phyloP scores from a whole-genome alignment of 1,140 invertebrate genomes.

The Phortica variegata region DNA sequence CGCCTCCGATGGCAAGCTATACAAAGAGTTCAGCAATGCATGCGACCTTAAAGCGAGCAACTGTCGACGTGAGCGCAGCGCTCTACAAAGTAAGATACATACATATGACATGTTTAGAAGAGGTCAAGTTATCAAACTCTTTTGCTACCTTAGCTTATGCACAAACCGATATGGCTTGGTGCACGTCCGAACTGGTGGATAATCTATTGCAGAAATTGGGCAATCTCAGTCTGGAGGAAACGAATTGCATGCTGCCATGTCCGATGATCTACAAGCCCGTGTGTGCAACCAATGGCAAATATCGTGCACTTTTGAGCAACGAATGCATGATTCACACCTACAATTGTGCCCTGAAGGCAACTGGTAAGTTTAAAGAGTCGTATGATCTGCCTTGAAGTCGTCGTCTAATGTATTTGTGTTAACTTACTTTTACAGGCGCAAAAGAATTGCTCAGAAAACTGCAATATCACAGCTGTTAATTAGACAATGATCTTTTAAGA shows the following conservation, averaged over 20 bases:
- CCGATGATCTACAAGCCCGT: conserved; percentile 48
- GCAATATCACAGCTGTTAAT: no score
- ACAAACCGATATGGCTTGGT: conserved; percentile 41
- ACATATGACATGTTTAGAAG: no score
- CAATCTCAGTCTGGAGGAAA: conserved; percentile 26
- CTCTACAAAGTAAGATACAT: conserved; percentile 21
- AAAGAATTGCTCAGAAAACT: no score
- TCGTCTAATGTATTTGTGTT: no score
- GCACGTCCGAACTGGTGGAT: conserved; percentile 36
- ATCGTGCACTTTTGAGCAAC: conserved; percentile 35
- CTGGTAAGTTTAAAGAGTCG: no score
- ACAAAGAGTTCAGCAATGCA: conserved; percentile 38
- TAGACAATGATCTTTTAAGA: no score
- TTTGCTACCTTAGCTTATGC: conserved; percentile 21
- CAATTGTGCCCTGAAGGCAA: conserved; percentile 35
- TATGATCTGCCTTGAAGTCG: no score
- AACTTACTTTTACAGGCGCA: no score
- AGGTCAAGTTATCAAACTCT: neutral
- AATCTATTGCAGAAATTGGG: conserved; percentile 31
- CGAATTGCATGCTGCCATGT: conserved; percentile 42
- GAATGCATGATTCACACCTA: conserved; percentile 32
- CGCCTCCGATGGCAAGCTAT: conserved; percentile 36
- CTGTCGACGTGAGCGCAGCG: conserved; percentile 34
- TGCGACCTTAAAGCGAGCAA: conserved; percentile 39
- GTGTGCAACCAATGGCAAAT: conserved; percentile 48